phyloP scores from a whole-genome alignment of 2,113 vertebrate genomes.

The Salvelinus alpinus region DNA sequence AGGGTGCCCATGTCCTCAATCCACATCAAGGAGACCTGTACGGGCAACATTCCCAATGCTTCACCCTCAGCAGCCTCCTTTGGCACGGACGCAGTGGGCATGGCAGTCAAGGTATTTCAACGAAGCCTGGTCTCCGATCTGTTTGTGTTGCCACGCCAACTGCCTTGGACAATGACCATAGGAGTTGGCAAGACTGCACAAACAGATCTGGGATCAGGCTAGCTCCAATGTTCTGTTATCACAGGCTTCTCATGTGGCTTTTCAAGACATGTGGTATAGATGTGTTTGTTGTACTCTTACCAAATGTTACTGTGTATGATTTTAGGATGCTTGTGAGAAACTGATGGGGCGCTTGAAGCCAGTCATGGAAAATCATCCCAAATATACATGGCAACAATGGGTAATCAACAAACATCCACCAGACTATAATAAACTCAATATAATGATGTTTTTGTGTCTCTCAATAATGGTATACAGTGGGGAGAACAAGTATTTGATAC shows the following conservation, averaged over 20 bases:
- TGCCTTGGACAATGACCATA: no score
- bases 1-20: constrained; percentile 74
- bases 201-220: neutral
- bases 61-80: constrained; percentile 71
- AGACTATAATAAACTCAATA: no score
- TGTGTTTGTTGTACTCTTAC: neutral
- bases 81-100: constrained; percentile 78
- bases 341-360: constrained; percentile 76
- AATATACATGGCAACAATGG: constrained; percentile 77
- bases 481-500: no score
- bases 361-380: constrained; percentile 69
- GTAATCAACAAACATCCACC: constrained; percentile 55
- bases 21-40: constrained; percentile 77
- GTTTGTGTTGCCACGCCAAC: neutral
- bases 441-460: no score
- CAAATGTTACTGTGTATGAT: neutral
- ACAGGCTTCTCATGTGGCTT: no score
- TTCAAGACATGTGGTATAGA: neutral
- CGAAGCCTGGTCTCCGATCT: neutral
- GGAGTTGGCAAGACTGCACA: neutral
- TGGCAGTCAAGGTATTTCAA: constrained; percentile 76
- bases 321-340: constrained; percentile 80
- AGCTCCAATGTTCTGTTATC: neutral
- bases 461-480: no score
- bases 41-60: constrained; percentile 75